A percentile compares a stretch with the other conserved stretches of the same genome.
These are phyloP conservation scores for Labia minor DNA, from an alignment of 2,888 invertebrate species.

Conservation along the genomic window DNA sequence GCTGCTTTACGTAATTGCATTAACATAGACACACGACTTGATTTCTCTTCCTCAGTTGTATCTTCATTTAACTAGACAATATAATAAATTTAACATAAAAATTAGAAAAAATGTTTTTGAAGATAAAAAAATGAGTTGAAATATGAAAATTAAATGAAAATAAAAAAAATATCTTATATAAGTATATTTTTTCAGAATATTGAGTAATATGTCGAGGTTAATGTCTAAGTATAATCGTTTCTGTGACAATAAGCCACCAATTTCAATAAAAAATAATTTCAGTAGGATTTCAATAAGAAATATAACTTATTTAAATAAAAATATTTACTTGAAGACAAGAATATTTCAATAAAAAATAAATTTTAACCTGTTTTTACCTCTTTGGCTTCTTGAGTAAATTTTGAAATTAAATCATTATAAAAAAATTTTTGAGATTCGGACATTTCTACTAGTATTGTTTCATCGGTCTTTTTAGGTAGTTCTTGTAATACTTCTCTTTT, in stretches of 20 bases:
- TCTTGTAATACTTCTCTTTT: slow-evolving; percentile 78
- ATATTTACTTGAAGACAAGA: no score
- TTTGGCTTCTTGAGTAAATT: slow-evolving; percentile 52
- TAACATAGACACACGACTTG: slow-evolving; percentile 65
- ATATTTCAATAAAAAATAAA: no score
- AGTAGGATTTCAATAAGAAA: no score
- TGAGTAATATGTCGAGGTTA: no score
- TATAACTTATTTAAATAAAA: no score
- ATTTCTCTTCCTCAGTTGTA: not conserved
- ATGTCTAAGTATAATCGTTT: no score
- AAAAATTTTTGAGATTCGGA: slow-evolving; percentile 57
- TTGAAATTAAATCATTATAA: slow-evolving; percentile 62
- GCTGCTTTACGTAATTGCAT: slow-evolving; percentile 89
- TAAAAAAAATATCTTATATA: slow-evolving; percentile 15
- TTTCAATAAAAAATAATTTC: no score
- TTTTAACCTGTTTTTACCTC: no score
- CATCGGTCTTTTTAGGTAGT: slow-evolving; percentile 71
- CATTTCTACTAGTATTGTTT: slow-evolving; percentile 57
- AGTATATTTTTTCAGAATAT: no score
- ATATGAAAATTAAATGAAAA: slow-evolving; percentile 16
- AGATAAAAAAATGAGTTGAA: slow-evolving; percentile 35
- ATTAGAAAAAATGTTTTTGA: not conserved
- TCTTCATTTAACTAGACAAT: not conserved
- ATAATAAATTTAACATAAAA: not conserved
- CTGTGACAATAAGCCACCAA: no score